Conservation (phyloP, 2,888 invertebrate genomes). For the Acronicta psi region DNA sequence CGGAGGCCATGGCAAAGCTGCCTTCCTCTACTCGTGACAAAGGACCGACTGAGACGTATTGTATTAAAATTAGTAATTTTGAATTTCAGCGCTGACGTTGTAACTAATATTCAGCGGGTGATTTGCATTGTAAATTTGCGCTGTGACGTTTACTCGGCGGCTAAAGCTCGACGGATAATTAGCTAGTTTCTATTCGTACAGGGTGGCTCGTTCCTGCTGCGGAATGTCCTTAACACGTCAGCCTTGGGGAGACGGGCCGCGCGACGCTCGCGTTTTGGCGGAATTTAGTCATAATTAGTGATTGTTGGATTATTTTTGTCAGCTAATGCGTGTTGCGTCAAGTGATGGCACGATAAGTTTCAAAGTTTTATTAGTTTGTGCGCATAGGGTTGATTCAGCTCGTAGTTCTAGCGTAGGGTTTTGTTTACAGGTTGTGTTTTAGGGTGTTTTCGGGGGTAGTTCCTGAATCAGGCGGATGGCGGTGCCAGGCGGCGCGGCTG, state of each 20-base stretch:
- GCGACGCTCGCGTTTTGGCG: slow-evolving; percentile 47
- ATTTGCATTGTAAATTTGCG: slow-evolving; percentile 89
- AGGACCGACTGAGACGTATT: slow-evolving; percentile 85
- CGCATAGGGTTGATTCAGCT: slow-evolving; percentile 58
- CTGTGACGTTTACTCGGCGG: slow-evolving; percentile 81
- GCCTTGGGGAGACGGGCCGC: slow-evolving; percentile 59
- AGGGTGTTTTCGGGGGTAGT: slow-evolving; percentile 78
- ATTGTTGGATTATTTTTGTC: slow-evolving; percentile 57
- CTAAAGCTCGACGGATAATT: slow-evolving; percentile 87
- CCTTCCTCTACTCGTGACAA: slow-evolving; percentile 83
- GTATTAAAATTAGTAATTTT: slow-evolving; percentile 88
- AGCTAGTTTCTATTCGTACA: slow-evolving; percentile 87
- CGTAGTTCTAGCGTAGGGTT: slow-evolving; percentile 61
- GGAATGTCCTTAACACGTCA: slow-evolving; percentile 78
- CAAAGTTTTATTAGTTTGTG: slow-evolving; percentile 64
- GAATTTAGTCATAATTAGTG: slow-evolving; percentile 65
- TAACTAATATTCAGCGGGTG: slow-evolving; percentile 87
- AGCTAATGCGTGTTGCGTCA: slow-evolving; percentile 59
- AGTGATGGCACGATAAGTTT: slow-evolving; percentile 61
- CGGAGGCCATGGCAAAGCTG: slow-evolving; percentile 77
- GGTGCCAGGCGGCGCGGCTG: slow-evolving; percentile 87
- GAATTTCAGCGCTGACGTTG: slow-evolving; percentile 85
- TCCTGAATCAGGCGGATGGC: slow-evolving; percentile 79
- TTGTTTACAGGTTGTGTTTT: slow-evolving; percentile 76
- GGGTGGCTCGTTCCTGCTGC: slow-evolving; percentile 70